These are phyloP conservation scores for Urosaurus nigricauda DNA, from an alignment of 2,797 vertebrate genomes.

Conservation along the genomic window DNA sequence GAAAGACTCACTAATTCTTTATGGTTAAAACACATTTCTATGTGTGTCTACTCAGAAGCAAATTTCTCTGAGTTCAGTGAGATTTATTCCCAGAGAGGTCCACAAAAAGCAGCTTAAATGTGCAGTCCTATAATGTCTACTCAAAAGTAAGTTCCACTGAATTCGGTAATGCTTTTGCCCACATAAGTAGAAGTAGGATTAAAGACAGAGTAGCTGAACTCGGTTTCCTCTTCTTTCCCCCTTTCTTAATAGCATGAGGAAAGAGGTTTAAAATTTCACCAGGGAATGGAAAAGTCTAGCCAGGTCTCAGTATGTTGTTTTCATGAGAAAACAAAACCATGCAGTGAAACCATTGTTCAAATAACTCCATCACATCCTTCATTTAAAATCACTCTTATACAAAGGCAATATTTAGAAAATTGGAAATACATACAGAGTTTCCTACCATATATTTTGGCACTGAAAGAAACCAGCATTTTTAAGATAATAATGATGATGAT, in stretches of 20 bases:
- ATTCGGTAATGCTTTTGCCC: not conserved
- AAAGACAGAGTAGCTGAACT: not conserved
- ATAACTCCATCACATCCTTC: accelerated
- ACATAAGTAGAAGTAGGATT: not conserved
- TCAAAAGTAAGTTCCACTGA: not conserved
- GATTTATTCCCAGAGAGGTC: not conserved
- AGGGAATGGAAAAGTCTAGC: not conserved
- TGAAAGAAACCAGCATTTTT: not conserved
- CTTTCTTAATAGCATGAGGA: not conserved
- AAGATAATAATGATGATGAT: not conserved
- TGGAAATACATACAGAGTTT: constrained; percentile 23
- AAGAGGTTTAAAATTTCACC: constrained; percentile 17
- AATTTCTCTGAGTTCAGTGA: not conserved
- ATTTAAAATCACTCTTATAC: not conserved
- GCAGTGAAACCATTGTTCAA: not conserved
- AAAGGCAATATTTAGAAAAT: constrained; percentile 5
- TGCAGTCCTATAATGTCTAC: not conserved
- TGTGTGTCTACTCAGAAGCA: not conserved
- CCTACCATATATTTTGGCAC: not conserved
- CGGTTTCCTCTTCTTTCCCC: not conserved
- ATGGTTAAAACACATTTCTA: not conserved
- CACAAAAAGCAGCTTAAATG: not conserved
- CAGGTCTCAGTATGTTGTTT: not conserved
- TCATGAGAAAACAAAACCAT: not conserved
- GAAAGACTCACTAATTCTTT: not conserved